These are phyloP conservation scores for Platycheirus rosarum DNA, from an alignment of 2,888 invertebrate genomes.

Conservation along the genomic window DNA sequence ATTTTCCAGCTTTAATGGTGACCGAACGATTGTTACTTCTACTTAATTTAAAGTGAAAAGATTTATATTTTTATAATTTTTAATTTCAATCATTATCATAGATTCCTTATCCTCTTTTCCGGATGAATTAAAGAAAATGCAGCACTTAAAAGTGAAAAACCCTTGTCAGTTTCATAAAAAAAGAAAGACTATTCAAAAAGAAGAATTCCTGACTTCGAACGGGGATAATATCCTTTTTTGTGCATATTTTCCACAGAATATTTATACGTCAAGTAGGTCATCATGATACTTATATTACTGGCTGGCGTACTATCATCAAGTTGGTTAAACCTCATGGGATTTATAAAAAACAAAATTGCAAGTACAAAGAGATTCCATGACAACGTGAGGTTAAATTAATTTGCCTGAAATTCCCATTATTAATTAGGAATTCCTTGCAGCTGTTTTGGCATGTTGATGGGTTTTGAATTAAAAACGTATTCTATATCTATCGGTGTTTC, in stretches of 20 bases:
- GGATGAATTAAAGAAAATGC: too few relatives aligned
- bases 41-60: too few relatives aligned
- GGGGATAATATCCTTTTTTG: background rate
- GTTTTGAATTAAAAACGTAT: background rate
- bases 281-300: slow-evolving; percentile 1
- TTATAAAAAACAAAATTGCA: slow-evolving; percentile 36
- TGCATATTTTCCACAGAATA: background rate
- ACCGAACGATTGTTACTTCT: too few relatives aligned
- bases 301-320: slow-evolving; percentile 2
- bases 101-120: too few relatives aligned
- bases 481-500: too few relatives aligned
- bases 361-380: slow-evolving; percentile 47
- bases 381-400: slow-evolving; percentile 51
- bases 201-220: too few relatives aligned
- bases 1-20: too few relatives aligned
- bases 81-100: too few relatives aligned
- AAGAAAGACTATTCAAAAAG: too few relatives aligned
- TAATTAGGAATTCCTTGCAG: slow-evolving; percentile 43
- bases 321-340: slow-evolving; percentile 19
- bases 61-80: too few relatives aligned
- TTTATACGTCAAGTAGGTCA: slow-evolving; percentile 15
- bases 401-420: slow-evolving; percentile 28
- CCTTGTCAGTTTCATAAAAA: too few relatives aligned
- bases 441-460: slow-evolving; percentile 4
- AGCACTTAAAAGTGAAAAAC: too few relatives aligned